Conservation (phyloP, 2,888 invertebrate species). For the Mythimna lalbum region DNA sequence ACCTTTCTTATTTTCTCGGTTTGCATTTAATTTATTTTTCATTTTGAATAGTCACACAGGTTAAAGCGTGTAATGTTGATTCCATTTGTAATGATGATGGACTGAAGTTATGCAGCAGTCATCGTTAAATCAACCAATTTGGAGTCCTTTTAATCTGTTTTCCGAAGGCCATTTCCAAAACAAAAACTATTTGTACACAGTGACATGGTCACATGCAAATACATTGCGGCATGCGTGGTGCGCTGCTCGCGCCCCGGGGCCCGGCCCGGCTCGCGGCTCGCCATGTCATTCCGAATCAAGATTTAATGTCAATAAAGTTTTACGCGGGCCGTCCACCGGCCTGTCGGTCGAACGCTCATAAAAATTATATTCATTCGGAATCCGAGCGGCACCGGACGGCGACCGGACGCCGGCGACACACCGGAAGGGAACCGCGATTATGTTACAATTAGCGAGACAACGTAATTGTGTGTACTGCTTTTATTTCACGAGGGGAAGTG, state of each 20-base stretch:
- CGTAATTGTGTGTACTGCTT: slow-evolving; percentile 33
- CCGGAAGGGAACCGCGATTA: slow-evolving; percentile 34
- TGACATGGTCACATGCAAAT: slow-evolving; percentile 40
- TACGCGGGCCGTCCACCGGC: slow-evolving; percentile 47
- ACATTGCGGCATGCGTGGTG: slow-evolving; percentile 20
- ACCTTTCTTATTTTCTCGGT: too few relatives aligned
- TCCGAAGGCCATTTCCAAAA: slow-evolving; percentile 19
- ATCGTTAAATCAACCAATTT: slow-evolving; percentile 24
- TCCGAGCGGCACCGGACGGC: slow-evolving; percentile 13
- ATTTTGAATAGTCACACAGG: too few relatives aligned
- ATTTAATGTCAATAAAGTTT: slow-evolving; percentile 75
- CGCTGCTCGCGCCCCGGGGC: slow-evolving; percentile 15
- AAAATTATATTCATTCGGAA: slow-evolving; percentile 70
- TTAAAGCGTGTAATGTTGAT: too few relatives aligned
- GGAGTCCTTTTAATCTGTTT: slow-evolving; percentile 12
- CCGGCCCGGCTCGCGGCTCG: slow-evolving; percentile 23
- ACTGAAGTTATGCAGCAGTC: slow-evolving; percentile 1
- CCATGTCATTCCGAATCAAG: slow-evolving; percentile 66
- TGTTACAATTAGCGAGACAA: slow-evolving; percentile 42
- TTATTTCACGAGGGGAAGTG: slow-evolving; percentile 31
- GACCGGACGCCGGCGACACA: slow-evolving; percentile 30
- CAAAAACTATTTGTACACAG: slow-evolving; percentile 30
- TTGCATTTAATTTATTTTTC: too few relatives aligned
- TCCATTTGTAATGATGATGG: background rate
- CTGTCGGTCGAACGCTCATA: slow-evolving; percentile 53